Conservation (phyloP, 2,113 vertebrate species). For the Ciconia maguari region DNA sequence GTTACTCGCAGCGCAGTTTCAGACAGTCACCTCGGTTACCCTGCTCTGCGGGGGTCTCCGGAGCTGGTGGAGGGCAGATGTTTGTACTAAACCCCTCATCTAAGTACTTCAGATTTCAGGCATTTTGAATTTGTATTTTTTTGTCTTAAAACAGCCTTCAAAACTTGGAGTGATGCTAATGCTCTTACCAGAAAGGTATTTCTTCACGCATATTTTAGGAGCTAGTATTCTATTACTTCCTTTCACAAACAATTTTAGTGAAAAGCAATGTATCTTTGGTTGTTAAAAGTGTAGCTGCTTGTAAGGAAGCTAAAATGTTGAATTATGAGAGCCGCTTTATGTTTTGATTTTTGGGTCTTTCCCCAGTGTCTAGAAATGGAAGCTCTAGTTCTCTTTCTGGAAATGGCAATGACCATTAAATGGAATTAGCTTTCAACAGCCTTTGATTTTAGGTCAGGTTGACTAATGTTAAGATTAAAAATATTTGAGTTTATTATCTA, state of each 20-base stretch:
- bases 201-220: not conserved
- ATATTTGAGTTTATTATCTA: not conserved
- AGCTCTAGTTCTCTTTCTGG: not conserved
- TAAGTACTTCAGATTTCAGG: not conserved
- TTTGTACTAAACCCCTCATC: not conserved
- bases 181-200: not conserved
- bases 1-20: rapidly evolving
- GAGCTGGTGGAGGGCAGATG: not conserved
- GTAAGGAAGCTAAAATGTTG: not conserved
- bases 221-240: not conserved
- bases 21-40: not conserved
- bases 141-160: not conserved
- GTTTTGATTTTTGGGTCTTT: not conserved
- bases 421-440: not conserved
- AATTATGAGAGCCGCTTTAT: not conserved
- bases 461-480: slow-evolving; percentile 22
- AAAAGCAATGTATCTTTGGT: not conserved
- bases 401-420: not conserved
- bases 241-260: not conserved
- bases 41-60: not conserved
- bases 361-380: not conserved
- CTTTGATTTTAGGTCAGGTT: slow-evolving; percentile 10
- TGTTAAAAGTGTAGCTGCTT: not conserved
- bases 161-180: not conserved
- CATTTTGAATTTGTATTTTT: not conserved